Base-by-base conservation (phyloP, 2,113 vertebrate species). In the Melanerpes aurifrons region DNA sequence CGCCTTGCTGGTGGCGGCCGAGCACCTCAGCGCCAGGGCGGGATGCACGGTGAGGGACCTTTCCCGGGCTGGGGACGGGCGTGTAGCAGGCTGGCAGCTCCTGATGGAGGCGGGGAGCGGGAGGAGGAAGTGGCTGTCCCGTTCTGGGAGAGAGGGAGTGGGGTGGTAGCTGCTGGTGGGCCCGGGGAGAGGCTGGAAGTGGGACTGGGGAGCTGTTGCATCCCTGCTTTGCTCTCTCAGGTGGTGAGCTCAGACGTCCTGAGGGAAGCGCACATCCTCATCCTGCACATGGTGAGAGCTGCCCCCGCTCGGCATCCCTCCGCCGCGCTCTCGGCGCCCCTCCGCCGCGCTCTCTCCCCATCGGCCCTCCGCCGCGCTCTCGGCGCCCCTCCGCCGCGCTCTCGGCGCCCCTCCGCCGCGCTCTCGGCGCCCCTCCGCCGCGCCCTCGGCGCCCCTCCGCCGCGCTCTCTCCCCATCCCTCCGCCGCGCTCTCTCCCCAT, bases 171-270 rank as follows among this genome's bases (percentile, higher is more conserved):
- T 45, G 63, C 12, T 3, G 7, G 26, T 64, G 63, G 7, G 25
- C 37, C 16, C 8, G 25, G 37, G 63, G 28, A 56, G 14, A 64
- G 40, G 47, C 54, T 76, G 70, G 15, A 21, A 25, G 31, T 8
- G 17, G 16, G 16, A 7, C 6, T 4, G 29, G 1, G 18, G 9
- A 6, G 12, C 40, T 16, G 58, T 25, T 6, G 17, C 19, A 4
- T 11, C 9, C 48, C 7, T 66, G 58, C 63, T 7, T 2, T 48
- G 43, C 64, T 18, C 61, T 35, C 64, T 67, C 93, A 99, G 99
- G 99, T 99, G 92, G 98, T 99, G 93, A 99, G 98, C 0, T 97
- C 99, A 1, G 99, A 99, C 11, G 98, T 99, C 54, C 96, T 99
- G 75, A 96, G 98, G 25, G 96, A 97, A 0, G 98, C 98, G 67